These are phyloP conservation scores for Myiothlypis chrysogaster DNA, from an alignment of 2,797 vertebrate species.

Conservation along the genomic window DNA sequence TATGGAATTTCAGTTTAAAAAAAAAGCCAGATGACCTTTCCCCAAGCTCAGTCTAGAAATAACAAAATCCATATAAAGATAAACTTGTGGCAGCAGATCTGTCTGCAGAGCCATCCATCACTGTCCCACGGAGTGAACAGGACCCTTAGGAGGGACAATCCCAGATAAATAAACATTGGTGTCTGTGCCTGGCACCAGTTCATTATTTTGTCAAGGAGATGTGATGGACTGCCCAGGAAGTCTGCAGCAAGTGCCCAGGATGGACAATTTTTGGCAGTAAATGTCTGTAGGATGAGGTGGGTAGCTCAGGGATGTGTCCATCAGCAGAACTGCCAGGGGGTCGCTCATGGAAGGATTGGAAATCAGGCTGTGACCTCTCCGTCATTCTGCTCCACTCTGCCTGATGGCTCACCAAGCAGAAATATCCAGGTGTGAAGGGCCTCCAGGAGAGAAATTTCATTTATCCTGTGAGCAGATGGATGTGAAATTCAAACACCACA, in stretches of 20 bases:
- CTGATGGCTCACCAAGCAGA: neutral
- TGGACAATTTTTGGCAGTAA: neutral
- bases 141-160: neutral
- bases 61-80: neutral
- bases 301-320: neutral
- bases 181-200: neutral
- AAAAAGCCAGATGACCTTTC: neutral
- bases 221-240: neutral
- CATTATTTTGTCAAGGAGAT: neutral
- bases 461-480: neutral
- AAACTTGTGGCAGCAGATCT: neutral
- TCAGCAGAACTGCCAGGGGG: neutral
- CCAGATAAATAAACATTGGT: neutral
- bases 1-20: neutral
- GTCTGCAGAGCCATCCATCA: neutral
- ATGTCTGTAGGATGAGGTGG: neutral
- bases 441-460: neutral
- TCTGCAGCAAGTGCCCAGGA: neutral
- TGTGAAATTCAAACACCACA: neutral
- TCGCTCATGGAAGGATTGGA: neutral
- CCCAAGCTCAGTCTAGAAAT: neutral
- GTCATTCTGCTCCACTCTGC: neutral
- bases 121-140: fast-evolving
- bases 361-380: neutral
- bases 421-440: neutral